Evolutionary conservation across 2,797 vertebrate genomes (phyloP).

Genomic region (Centroberyx gerrardi): DNA sequence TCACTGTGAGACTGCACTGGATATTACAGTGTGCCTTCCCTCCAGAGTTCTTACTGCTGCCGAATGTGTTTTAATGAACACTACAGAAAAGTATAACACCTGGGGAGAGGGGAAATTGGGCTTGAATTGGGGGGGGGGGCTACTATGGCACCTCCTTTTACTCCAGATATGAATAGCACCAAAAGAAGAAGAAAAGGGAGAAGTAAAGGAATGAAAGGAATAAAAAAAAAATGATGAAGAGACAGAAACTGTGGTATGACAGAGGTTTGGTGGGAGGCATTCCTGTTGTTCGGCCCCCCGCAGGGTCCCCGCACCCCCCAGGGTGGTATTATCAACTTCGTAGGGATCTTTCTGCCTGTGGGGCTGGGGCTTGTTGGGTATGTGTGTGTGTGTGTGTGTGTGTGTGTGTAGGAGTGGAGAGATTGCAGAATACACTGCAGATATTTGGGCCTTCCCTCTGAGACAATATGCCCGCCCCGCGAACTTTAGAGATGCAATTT

Average conservation of each 20-base stretch:
- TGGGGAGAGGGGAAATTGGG: constrained; percentile 73
- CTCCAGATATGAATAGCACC: constrained; percentile 59
- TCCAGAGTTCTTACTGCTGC: constrained; percentile 68
- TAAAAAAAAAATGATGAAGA: constrained; percentile 77
- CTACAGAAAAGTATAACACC: constrained; percentile 71
- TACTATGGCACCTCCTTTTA: constrained; percentile 62
- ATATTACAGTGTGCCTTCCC: constrained; percentile 70
- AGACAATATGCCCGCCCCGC: constrained; percentile 44
- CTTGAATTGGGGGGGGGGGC: constrained; percentile 32
- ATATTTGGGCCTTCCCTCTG: constrained; percentile 29
- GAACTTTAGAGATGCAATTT: constrained; percentile 59
- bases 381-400: constrained; percentile 14
- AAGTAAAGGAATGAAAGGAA: constrained; percentile 33
- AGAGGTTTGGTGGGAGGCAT: constrained; percentile 60
- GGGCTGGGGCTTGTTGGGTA: constrained; percentile 5
- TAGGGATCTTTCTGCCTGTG: constrained; percentile 50
- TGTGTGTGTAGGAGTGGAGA: constrained; percentile 32
- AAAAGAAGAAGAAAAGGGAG: constrained; percentile 41
- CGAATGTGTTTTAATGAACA: constrained; percentile 80
- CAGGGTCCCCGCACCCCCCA: constrained; percentile 45
- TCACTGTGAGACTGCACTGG: constrained; percentile 46
- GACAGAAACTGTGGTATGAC: constrained; percentile 64
- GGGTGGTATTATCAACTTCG: constrained; percentile 47
- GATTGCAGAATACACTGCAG: constrained; percentile 17
- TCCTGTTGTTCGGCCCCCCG: constrained; percentile 66